Evolutionary conservation across 2,113 vertebrate species (phyloP).

Genomic region (Salminus brasiliensis): DNA sequence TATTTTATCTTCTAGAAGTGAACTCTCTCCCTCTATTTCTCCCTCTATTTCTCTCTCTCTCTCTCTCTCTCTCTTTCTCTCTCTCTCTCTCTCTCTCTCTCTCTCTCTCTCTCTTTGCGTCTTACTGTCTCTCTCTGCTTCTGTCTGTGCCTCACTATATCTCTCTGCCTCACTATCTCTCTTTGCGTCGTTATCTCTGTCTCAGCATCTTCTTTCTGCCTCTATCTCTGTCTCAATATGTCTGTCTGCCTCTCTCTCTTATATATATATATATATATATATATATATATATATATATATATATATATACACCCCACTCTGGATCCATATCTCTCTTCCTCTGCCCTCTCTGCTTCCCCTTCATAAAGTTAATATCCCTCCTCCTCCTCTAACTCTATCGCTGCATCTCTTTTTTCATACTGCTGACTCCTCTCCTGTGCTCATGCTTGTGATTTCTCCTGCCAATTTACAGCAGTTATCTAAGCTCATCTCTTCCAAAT

Average conservation of each 20-base stretch:
- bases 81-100: neutral
- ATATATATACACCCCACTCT: too few species aligned
- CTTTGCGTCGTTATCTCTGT: too few species aligned
- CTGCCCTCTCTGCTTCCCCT: neutral
- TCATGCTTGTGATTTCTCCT: neutral
- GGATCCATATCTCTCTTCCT: slow-evolving; percentile 4
- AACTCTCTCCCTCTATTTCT: neutral
- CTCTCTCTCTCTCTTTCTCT: neutral
- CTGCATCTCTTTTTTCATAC: slow-evolving; percentile 7
- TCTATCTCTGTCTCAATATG: too few species aligned
- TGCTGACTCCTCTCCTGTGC: slow-evolving; percentile 6
- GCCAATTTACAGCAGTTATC: slow-evolving; percentile 15
- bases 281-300: too few species aligned
- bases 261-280: too few species aligned
- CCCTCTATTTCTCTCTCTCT: slow-evolving; percentile 16
- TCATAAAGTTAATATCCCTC: slow-evolving; percentile 15
- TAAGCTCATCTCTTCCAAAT: neutral
- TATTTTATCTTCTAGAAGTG: neutral
- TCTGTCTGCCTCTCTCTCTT: too few species aligned
- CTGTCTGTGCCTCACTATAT: too few species aligned
- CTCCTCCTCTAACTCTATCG: neutral
- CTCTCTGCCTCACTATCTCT: too few species aligned
- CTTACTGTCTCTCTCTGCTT: too few species aligned
- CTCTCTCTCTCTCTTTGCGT: neutral
- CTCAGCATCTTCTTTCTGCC: too few species aligned